A percentile compares a stretch with the other conserved stretches of the same genome.
These are phyloP conservation scores for Troglohyphantes excavatus DNA, from an alignment of 2,888 invertebrate genomes.

Conservation along the genomic window DNA sequence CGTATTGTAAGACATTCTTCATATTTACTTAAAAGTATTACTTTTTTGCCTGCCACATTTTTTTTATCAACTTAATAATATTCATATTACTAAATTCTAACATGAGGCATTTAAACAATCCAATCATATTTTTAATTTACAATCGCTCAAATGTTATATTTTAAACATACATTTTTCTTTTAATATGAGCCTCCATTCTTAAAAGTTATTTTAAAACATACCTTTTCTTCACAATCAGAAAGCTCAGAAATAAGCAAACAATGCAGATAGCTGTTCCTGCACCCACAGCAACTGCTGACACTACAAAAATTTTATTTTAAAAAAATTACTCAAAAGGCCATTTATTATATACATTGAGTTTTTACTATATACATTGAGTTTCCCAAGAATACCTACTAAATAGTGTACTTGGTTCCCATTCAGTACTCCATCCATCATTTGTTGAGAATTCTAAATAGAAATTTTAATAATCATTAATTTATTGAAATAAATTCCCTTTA, in stretches of 20 bases:
- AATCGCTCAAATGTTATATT: not conserved
- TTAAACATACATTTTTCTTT: not conserved
- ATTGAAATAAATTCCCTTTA: too few relatives aligned
- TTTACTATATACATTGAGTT: not conserved
- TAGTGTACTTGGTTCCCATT: constrained; percentile 43
- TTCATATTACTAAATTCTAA: too few relatives aligned
- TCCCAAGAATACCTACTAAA: constrained; percentile 36
- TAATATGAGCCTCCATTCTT: too few relatives aligned
- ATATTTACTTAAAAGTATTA: too few relatives aligned
- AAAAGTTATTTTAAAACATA: constrained; percentile 7
- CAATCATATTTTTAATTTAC: not conserved
- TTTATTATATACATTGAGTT: not conserved
- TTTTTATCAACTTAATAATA: too few relatives aligned
- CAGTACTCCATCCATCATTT: constrained; percentile 14
- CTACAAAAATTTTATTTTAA: constrained; percentile 33
- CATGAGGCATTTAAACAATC: not conserved
- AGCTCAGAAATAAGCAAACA: constrained; percentile 36
- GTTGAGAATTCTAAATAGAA: constrained; percentile 23
- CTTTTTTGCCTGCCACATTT: too few relatives aligned
- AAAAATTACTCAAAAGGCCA: not conserved
- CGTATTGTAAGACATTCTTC: too few relatives aligned
- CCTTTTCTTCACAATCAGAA: constrained; percentile 51
- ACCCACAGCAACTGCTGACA: constrained; percentile 60
- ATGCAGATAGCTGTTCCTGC: constrained; percentile 55
- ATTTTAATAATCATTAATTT: too few relatives aligned